Evolutionary conservation across 2,888 invertebrate genomes (phyloP).

Genomic region (Adelognathus sp.): DNA sequence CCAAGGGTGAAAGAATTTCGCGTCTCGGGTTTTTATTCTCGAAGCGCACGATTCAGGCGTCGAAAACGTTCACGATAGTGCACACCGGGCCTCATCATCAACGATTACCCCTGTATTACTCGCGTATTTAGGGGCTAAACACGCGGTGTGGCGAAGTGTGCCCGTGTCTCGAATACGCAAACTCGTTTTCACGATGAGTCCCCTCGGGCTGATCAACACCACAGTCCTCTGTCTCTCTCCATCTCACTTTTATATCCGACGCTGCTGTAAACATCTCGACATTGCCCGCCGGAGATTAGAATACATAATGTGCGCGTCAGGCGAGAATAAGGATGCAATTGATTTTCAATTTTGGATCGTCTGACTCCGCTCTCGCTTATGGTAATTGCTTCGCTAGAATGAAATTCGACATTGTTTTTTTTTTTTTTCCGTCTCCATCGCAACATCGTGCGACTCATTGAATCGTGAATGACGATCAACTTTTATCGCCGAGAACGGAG

Average conservation of each 20-base stretch:
- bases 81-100: conserved; percentile 69
- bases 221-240: conserved; percentile 18
- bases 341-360: conserved; percentile 57
- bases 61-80: neutral
- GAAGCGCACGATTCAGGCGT: conserved; percentile 12
- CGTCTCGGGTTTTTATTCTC: conserved; percentile 21
- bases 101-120: conserved; percentile 75
- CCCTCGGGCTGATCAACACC: conserved; percentile 50
- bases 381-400: neutral
- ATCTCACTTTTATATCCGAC: conserved; percentile 34
- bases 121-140: conserved; percentile 76
- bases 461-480: conserved; percentile 4
- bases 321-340: conserved; percentile 47
- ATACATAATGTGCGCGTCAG: conserved; percentile 40
- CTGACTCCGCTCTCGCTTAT: conserved; percentile 19
- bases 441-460: neutral
- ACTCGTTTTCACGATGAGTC: conserved; percentile 36
- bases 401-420: neutral
- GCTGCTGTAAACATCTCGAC: conserved; percentile 48
- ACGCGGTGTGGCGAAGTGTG: conserved; percentile 61
- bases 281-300: conserved; percentile 52
- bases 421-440: neutral
- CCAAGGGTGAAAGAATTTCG: conserved; percentile 39
- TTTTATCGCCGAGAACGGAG: neutral
- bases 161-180: conserved; percentile 71